Evolutionary conservation across 2,113 vertebrate genomes (phyloP).

Genomic region (Pelecanoides urinatrix): DNA sequence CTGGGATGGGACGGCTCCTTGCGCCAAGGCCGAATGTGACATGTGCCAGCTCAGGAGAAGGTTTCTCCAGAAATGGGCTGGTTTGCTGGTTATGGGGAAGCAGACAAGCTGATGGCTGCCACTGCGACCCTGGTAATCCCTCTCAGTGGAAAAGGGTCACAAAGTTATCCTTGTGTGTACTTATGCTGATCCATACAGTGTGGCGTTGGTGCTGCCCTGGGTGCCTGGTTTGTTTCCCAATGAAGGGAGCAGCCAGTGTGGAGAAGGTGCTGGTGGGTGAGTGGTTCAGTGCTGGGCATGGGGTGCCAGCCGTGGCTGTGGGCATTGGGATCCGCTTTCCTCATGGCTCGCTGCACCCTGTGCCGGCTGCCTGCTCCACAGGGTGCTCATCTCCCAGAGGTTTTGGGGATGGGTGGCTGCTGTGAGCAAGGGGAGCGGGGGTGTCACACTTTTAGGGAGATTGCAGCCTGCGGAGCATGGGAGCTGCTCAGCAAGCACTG

Average conservation of each 20-base stretch:
- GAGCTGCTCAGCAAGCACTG: not conserved
- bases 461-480: not conserved
- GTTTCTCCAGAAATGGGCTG: not conserved
- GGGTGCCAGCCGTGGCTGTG: fast-evolving
- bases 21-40: not conserved
- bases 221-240: not conserved
- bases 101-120: not conserved
- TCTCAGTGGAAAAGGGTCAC: not conserved
- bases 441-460: fast-evolving
- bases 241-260: not conserved
- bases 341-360: not conserved
- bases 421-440: not conserved
- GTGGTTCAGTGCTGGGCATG: not conserved
- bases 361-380: not conserved
- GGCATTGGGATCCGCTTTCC: not conserved
- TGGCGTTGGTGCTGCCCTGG: fast-evolving
- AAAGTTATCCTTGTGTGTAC: not conserved
- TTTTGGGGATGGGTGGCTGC: not conserved
- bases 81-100: not conserved
- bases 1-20: not conserved
- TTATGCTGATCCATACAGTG: fast-evolving
- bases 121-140: not conserved
- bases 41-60: not conserved
- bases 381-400: not conserved
- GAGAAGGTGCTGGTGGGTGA: not conserved